phyloP scores from a whole-genome alignment of 53 echinoderm and acorn worm genomes.

The Temnopleurus reevesii region DNA sequence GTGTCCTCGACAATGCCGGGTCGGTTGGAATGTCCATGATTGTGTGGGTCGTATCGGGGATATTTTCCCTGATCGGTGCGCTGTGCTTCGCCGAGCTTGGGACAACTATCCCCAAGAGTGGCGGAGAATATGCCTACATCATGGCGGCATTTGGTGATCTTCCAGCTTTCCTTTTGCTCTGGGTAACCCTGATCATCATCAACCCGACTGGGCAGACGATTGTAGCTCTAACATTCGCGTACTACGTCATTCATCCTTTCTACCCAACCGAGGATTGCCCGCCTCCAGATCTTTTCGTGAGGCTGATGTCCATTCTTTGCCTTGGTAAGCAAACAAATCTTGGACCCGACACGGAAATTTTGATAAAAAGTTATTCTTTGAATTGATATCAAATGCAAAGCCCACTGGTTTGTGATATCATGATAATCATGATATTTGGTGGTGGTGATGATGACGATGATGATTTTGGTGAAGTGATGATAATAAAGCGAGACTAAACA shows the following conservation, averaged over 20 bases:
- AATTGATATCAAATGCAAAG: too few species aligned
- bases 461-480: not conserved
- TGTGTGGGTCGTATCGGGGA: conserved; percentile 88
- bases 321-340: conserved; percentile 95
- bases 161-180: conserved; percentile 82
- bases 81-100: conserved; percentile 95
- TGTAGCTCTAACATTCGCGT: conserved; percentile 90
- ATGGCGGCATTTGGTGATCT: conserved; percentile 76
- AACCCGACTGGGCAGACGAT: conserved; percentile 96
- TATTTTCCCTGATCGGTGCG: conserved; percentile 92
- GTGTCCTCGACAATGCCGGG: conserved; percentile 74
- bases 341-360: too few species aligned
- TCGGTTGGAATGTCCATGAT: conserved; percentile 87
- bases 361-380: too few species aligned
- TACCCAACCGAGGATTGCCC: conserved; percentile 81
- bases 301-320: conserved; percentile 79
- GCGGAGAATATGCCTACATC: conserved; percentile 93
- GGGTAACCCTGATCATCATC: conserved; percentile 94
- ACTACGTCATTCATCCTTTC: conserved; percentile 91
- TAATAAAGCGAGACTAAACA: too few species aligned
- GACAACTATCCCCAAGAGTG: conserved; percentile 83
- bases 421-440: not conserved
- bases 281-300: conserved; percentile 72
- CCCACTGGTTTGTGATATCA: not conserved
- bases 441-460: not conserved